These are phyloP conservation scores for Lepus oiostolus DNA, from an alignment of 2,797 vertebrate species.

Conservation along the genomic window DNA sequence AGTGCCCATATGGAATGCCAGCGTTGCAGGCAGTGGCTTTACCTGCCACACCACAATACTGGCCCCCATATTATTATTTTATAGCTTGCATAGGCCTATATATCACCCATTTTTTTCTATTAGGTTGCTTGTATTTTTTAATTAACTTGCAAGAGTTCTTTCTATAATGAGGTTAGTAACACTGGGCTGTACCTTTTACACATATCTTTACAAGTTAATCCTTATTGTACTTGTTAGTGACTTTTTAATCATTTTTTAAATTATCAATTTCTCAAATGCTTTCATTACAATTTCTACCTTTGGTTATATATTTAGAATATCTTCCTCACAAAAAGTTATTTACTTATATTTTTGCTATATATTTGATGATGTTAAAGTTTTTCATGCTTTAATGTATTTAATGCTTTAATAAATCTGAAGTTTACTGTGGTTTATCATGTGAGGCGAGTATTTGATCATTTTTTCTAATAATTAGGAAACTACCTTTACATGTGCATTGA, in stretches of 20 bases:
- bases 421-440: conserved; percentile 42
- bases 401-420: conserved; percentile 34
- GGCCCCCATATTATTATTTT: not conserved
- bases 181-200: conserved; percentile 23
- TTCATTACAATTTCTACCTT: conserved; percentile 67
- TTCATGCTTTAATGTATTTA: conserved; percentile 54
- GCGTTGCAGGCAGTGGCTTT: no score
- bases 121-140: conserved; percentile 10
- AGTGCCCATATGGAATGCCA: no score
- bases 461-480: conserved; percentile 10
- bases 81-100: conserved; percentile 1
- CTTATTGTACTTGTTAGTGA: conserved; percentile 33
- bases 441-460: conserved; percentile 33
- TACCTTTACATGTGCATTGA: conserved; percentile 22
- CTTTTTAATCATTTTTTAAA: conserved; percentile 40
- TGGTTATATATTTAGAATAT: conserved; percentile 50
- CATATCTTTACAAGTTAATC: conserved; percentile 49
- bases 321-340: conserved; percentile 25
- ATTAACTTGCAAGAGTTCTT: conserved; percentile 38
- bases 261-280: conserved; percentile 27
- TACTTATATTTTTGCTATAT: conserved; percentile 46
- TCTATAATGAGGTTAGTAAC: conserved; percentile 18
- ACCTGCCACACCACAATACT: no score
- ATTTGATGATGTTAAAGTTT: conserved; percentile 11
- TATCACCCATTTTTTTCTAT: conserved; percentile 7